These are phyloP conservation scores for Argyra leucocephala DNA, from an alignment of 2,888 invertebrate species.

Conservation along the genomic window DNA sequence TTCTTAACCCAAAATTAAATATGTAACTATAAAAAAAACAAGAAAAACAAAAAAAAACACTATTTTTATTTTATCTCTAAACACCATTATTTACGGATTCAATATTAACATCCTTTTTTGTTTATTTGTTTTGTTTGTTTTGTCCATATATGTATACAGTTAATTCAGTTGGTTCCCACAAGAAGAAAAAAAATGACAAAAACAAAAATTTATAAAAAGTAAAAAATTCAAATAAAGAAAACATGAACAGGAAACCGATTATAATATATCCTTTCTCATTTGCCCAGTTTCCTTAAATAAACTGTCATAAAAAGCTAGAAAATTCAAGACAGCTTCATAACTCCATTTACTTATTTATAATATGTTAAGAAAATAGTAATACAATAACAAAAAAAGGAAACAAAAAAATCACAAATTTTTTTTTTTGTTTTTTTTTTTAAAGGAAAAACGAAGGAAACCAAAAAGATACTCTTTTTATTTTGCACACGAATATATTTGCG, in stretches of 20 bases:
- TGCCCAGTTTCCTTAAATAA: background rate
- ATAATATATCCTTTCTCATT: background rate
- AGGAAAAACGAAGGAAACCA: background rate
- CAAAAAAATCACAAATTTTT: background rate
- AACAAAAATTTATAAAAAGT: background rate
- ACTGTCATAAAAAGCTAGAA: background rate
- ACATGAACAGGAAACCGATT: background rate
- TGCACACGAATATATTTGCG: background rate
- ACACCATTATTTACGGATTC: too few relatives aligned
- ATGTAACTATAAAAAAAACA: too few relatives aligned
- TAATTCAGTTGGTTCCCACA: too few relatives aligned
- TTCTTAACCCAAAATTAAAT: too few relatives aligned
- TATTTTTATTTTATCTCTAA: too few relatives aligned
- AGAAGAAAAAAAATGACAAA: background rate
- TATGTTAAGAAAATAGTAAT: background rate
- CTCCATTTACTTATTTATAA: background rate
- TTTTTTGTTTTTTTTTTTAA: too few relatives aligned
- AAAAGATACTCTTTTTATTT: conserved; percentile 2
- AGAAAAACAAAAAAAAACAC: too few relatives aligned
- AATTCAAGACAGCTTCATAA: background rate
- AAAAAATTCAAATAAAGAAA: background rate
- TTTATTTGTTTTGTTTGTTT: too few relatives aligned
- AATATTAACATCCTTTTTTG: too few relatives aligned
- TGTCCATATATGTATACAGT: too few relatives aligned
- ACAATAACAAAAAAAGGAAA: background rate